phyloP scores from a whole-genome alignment of 2,113 vertebrate species.

The Anguilla japonica region DNA sequence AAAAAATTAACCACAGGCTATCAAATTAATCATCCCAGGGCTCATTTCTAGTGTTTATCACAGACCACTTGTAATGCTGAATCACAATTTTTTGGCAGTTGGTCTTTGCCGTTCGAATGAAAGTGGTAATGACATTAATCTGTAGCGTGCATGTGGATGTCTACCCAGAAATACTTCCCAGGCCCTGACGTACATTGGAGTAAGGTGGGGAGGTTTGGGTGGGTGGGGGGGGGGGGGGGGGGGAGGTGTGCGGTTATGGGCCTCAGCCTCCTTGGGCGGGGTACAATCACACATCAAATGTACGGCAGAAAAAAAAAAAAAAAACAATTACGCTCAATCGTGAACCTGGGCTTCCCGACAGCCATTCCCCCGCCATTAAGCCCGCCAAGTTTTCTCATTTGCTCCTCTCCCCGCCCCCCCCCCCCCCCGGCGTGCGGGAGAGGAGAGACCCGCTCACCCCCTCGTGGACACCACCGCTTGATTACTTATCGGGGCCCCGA shows the following conservation, averaged over 20 bases:
- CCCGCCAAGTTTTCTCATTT: constrained; percentile 1
- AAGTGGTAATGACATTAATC: not conserved
- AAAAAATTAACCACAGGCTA: not conserved
- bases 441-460: constrained; percentile 7
- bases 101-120: not conserved
- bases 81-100: not conserved
- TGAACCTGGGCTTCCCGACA: constrained; percentile 3
- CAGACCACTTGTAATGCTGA: not conserved
- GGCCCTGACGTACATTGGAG: not conserved
- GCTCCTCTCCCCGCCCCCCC: not conserved
- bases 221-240: too few relatives aligned
- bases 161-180: not conserved
- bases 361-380: constrained; percentile 2
- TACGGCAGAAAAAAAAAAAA: not conserved
- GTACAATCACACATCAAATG: constrained; percentile 21
- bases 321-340: constrained; percentile 12
- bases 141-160: not conserved
- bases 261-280: not conserved
- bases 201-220: not conserved
- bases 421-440: not conserved
- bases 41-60: not conserved
- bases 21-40: not conserved
- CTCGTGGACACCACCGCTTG: constrained; percentile 55
- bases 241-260: not conserved
- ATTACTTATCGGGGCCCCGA: constrained; percentile 52